Conservation (phyloP, 1,140 invertebrate species). For the Grapholita molesta region DNA sequence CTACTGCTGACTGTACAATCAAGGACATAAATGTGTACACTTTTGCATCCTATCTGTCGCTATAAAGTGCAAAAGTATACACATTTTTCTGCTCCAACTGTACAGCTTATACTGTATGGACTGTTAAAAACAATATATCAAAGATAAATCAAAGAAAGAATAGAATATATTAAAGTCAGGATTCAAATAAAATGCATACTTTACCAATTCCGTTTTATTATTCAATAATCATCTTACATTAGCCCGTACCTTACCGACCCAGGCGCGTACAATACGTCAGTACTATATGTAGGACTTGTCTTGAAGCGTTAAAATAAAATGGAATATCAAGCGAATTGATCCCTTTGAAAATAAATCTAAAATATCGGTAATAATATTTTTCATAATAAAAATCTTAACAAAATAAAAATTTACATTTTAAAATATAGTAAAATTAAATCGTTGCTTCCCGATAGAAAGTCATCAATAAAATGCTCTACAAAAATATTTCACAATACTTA, state of each 20-base stretch:
- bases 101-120: too few species aligned
- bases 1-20: too few species aligned
- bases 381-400: slow-evolving; percentile 62
- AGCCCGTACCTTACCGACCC: slow-evolving; percentile 48
- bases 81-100: too few species aligned
- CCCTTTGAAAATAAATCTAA: slow-evolving; percentile 43
- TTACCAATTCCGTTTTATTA: slow-evolving; percentile 67
- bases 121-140: too few species aligned
- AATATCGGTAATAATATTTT: slow-evolving; percentile 42
- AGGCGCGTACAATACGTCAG: slow-evolving; percentile 31
- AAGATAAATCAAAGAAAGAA: too few species aligned
- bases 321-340: slow-evolving; percentile 15
- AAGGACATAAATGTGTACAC: too few species aligned
- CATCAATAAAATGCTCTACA: slow-evolving; percentile 46
- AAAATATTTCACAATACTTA: slow-evolving; percentile 58
- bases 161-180: background rate
- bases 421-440: slow-evolving; percentile 61
- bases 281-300: background rate
- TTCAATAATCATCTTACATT: slow-evolving; percentile 61
- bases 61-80: too few species aligned
- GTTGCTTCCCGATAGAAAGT: slow-evolving; percentile 67
- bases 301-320: slow-evolving; percentile 38
- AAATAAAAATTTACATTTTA: slow-evolving; percentile 72
- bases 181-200: slow-evolving; percentile 32
- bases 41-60: too few species aligned